Evolutionary conservation across 1,140 invertebrate genomes (phyloP), one percentile per base, ranked within the genome.

Genomic region (Reticulitermes speratus): DNA sequence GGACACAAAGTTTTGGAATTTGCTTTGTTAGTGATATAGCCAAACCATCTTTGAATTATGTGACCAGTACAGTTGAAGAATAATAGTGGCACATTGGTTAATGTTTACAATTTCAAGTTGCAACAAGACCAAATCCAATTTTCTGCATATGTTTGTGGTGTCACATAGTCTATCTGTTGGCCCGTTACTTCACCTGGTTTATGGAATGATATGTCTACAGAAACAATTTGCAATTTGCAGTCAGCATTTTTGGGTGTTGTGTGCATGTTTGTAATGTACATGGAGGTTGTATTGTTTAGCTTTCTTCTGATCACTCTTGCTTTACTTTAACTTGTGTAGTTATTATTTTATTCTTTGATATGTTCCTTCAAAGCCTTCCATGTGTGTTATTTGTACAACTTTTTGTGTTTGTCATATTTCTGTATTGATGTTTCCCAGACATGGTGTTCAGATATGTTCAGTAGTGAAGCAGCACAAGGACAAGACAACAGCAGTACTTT

Each of bases 201-300:
- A 55, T 55, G 19, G 19, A 55, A 21, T 55, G 19, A 55, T 55
- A 19, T 55, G 52, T 21, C 1, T 48, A 25, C 30, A 52, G 59
- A 48, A 44, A 25, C 21, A 85, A 55, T 8, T 85, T 44, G 25
- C 59, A 38, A 21, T 85, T 55, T 19, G 14, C 52, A 83, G 21
- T 52, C 83, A 84, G 83, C 83, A 84, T 84, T 84, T 84, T 85
- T 85, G 59, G 44, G 55, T 85, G 30, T 85, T 25, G 9, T 19
- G 25, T 85, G 85, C 85, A 85, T 85, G 85, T 85, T 45, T 85
- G 6, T 85, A 44, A 75, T 85, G 85, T 85, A 85, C 85, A 30
- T 84, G 48, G 25, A 75, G n/a, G 25, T 75, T 75, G 32, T 83
- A 3, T 83, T 44, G 3, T 83, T 44, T 83, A 83, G 82, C 82